phyloP scores from a whole-genome alignment of 2,888 invertebrate genomes.

The Andrena bucephala region DNA sequence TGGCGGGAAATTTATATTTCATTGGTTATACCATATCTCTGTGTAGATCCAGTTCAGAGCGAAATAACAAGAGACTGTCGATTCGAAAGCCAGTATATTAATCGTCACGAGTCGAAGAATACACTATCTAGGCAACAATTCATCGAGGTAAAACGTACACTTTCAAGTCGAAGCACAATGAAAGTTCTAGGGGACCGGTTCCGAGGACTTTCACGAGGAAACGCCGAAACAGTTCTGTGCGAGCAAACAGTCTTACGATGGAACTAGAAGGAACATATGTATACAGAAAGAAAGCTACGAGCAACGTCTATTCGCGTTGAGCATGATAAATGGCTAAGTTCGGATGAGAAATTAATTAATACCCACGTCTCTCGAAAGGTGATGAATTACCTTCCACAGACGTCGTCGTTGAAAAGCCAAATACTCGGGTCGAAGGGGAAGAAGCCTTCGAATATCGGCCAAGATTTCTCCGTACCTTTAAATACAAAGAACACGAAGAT shows the following conservation, averaged over 20 bases:
- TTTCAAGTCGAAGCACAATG: neutral
- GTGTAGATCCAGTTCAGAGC: too few relatives aligned
- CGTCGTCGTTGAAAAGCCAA: too few relatives aligned
- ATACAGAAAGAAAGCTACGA: neutral
- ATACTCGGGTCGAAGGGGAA: too few relatives aligned
- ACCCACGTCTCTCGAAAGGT: neutral
- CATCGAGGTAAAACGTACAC: neutral
- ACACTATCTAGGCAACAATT: neutral
- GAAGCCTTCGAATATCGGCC: neutral
- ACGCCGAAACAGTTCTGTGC: neutral
- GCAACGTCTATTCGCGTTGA: neutral
- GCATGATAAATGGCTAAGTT: slow-evolving; percentile 2
- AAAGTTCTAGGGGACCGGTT: slow-evolving; percentile 27
- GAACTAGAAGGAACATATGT: neutral
- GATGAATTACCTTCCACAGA: slow-evolving; percentile 10
- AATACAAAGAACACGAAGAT: neutral
- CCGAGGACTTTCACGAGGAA: slow-evolving; percentile 29
- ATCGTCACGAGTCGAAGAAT: neutral
- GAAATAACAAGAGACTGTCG: neutral
- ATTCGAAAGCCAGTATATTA: too few relatives aligned
- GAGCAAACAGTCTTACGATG: neutral
- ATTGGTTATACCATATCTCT: too few relatives aligned
- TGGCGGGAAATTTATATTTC: too few relatives aligned
- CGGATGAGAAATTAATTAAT: slow-evolving; percentile 17
- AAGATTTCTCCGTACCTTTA: neutral